These are phyloP conservation scores for Latrodectus elegans DNA, from an alignment of 2,888 invertebrate genomes.

Conservation along the genomic window DNA sequence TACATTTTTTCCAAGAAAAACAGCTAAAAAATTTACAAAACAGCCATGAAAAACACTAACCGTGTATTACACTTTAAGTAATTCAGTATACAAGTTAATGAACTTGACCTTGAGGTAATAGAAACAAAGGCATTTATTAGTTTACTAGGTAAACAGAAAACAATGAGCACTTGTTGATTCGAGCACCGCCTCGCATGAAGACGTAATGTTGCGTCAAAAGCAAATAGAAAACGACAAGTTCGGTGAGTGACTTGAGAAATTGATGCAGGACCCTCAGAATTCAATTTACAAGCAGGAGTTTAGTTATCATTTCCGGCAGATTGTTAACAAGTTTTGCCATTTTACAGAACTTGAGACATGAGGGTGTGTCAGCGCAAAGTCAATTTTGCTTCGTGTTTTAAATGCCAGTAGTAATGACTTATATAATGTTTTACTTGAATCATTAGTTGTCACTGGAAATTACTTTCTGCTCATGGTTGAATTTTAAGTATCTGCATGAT, in stretches of 20 bases:
- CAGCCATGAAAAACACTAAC: neutral
- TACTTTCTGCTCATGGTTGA: no score
- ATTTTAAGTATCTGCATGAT: no score
- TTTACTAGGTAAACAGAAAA: slow-evolving; percentile 48
- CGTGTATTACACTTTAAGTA: neutral
- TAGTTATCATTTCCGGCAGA: neutral
- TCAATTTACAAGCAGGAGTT: slow-evolving; percentile 25
- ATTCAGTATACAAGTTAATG: neutral
- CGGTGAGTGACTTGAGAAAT: slow-evolving; percentile 17
- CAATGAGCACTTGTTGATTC: neutral
- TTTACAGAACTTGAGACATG: neutral
- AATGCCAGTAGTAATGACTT: no score
- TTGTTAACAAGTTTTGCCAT: neutral
- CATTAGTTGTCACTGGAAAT: no score
- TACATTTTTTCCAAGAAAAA: neutral
- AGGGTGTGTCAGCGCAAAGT: neutral
- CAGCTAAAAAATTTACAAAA: neutral
- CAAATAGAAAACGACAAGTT: slow-evolving; percentile 29
- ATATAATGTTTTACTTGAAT: no score
- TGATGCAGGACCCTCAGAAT: slow-evolving; percentile 16
- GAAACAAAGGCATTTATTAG: slow-evolving; percentile 18
- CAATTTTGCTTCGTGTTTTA: neutral
- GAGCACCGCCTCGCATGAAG: neutral
- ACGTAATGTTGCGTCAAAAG: neutral
- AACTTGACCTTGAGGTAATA: slow-evolving; percentile 4